Base-by-base conservation (phyloP, 35 echinoderm and acorn worm species). In the Apostichopus parvimensis region DNA sequence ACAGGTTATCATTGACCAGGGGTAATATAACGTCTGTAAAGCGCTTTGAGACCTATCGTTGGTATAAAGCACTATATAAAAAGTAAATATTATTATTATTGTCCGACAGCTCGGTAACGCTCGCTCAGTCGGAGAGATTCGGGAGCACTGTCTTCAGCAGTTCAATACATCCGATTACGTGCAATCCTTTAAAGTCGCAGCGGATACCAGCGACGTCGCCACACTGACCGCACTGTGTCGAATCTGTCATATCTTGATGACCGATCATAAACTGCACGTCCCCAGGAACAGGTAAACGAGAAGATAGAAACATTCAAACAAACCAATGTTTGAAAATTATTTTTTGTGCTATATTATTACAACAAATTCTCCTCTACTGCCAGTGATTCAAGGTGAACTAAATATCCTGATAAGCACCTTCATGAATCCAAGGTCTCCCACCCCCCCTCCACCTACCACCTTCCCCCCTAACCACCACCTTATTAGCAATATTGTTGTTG, bases 191-290 rank as follows among this genome's bases (percentile, higher is more conserved):
- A 77, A 54, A 78, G 17, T 58, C 45, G 13, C 24, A 23, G 60
- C 73, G 15, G 18, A 78, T 61, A 77, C 86, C 23, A 87, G 56
- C 79, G 12, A 75, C 57, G 25, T 90, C 9, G 61, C 94, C 92
- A 91, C 77, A 68, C 78, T 73, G 92, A 90, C 56, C 71, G 89
- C 15, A 73, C 90, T 78, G 12, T 96, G 70, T 84, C 77, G 45
- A 89, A 96, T 90, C 92, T 96, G 86, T 72, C 13, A 93, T 95
- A 76, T 98, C 94, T 76, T 98, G 70, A 95, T 98, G 90, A 87
- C 93, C 10, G 91, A 95, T 34, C 96, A 98, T 54, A 95, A 87
- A 21, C 90, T 95, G 15, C 92, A 95, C 94, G 96, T 95, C 23
- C 96, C 92, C 13, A 94, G 92, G 83, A 94, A 92, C 82, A 94